phyloP scores from a whole-genome alignment of 2,888 invertebrate genomes.

The Criorhina ranunculi region DNA sequence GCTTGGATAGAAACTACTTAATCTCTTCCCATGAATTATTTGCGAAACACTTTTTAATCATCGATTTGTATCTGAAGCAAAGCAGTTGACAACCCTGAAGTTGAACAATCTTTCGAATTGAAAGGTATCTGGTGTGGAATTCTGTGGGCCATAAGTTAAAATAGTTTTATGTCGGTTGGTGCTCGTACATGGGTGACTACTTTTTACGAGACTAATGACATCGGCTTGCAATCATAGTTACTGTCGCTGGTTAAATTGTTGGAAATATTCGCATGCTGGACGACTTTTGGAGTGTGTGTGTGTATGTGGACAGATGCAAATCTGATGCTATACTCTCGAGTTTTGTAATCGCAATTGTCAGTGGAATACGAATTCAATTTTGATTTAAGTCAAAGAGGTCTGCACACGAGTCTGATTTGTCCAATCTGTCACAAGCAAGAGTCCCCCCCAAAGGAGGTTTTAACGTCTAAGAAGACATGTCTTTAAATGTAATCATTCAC shows the following conservation, averaged over 20 bases:
- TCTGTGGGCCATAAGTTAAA: neutral
- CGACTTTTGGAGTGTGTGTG: neutral
- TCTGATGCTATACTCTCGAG: neutral
- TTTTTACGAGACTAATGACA: conserved; percentile 36
- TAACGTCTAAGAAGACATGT: too few species aligned
- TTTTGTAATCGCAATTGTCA: conserved; percentile 20
- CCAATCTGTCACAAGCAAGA: too few species aligned
- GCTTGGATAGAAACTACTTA: neutral
- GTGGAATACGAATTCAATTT: neutral
- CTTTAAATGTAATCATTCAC: too few species aligned
- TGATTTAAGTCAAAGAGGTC: too few species aligned
- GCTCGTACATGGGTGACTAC: conserved; percentile 11
- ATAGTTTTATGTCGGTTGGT: neutral
- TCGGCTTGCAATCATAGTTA: conserved; percentile 17
- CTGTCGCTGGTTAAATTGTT: neutral
- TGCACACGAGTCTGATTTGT: too few species aligned
- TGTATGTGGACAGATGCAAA: neutral
- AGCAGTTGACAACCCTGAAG: conserved; percentile 7
- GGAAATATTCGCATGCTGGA: conserved; percentile 30
- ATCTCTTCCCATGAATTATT: neutral
- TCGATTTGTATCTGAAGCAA: conserved; percentile 8
- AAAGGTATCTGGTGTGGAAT: conserved; percentile 16
- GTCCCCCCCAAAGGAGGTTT: too few species aligned
- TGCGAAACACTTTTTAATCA: conserved; percentile 3
- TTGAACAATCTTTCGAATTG: neutral